Evolutionary conservation across 53 echinoderm and acorn worm species (phyloP), one percentile per base, ranked within the genome.

Genomic region (Apostichopus leukothele): DNA sequence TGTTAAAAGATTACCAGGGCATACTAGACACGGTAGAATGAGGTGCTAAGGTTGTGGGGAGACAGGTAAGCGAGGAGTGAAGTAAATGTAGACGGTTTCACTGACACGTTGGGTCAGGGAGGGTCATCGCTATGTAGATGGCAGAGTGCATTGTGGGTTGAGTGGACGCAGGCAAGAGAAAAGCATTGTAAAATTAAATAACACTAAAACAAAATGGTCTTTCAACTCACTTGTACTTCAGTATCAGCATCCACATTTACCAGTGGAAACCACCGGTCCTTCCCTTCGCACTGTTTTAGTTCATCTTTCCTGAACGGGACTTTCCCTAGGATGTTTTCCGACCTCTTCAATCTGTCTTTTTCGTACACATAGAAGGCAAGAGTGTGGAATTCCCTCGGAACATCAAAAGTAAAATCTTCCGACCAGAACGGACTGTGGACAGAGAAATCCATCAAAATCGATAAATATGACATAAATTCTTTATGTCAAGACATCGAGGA

Each of bases 341-440:
- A 95, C 53, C 98, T 85, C 68, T 97, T 97, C 83, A 97, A 57
- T 90, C 89, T 88, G 75, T 98, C 98, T 73, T 94, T 95, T 89
- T 98, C 98, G 22, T 95, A 94, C 73, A 98, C 86, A 92, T 96
- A 98, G 86, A 98, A 98, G 7, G 94, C 94, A 51, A 98, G 91
- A 50, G 93, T 93, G 39, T 94, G 92, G 89, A 98, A 98, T 86
- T 93, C 89, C 50, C 94, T 94, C 11, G 98, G 95, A 39, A 98
- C 93, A 87, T 95, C 98, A 63, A 98, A 98, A 22, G 92, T 95
- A 84, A 92, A 96, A 57, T 98, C 98, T 90, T 98, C 98, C n/a
- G 89, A 91, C 94, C 94, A 98, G 73, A 98, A 98, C 4, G 98
- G 98, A 89, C 98, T 98, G 92, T 51, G 66, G 86, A 76, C 1